phyloP scores from a whole-genome alignment of 2,888 invertebrate species.

The Lycocerus yunnanus region DNA sequence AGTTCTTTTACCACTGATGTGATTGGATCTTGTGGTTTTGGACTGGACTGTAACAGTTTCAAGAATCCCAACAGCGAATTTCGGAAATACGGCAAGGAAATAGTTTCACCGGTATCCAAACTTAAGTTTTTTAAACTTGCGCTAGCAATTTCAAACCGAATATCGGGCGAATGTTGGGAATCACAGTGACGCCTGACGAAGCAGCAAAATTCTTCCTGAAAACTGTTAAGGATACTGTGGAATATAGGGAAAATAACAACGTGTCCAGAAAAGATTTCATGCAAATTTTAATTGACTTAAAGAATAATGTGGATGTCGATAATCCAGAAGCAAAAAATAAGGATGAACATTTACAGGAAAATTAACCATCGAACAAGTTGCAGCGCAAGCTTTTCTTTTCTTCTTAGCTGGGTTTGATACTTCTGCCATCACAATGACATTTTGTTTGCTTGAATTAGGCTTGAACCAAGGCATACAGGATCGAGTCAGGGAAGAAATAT shows the following conservation, averaged over 20 bases:
- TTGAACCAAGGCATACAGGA: slow-evolving; percentile 55
- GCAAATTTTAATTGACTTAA: slow-evolving; percentile 46
- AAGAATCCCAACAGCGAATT: not conserved
- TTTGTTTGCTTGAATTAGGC: slow-evolving; percentile 58
- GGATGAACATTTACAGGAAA: not conserved
- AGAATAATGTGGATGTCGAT: slow-evolving; percentile 22
- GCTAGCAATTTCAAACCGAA: not conserved
- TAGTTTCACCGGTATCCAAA: not conserved
- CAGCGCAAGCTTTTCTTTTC: slow-evolving; percentile 41
- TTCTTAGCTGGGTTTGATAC: slow-evolving; percentile 50
- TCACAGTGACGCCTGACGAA: slow-evolving; percentile 32
- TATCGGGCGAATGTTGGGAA: slow-evolving; percentile 25
- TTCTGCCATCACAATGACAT: slow-evolving; percentile 52
- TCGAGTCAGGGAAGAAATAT: slow-evolving; percentile 53
- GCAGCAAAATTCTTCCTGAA: slow-evolving; percentile 38
- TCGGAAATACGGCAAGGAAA: not conserved
- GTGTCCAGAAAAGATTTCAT: slow-evolving; percentile 48
- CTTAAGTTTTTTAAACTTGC: not conserved
- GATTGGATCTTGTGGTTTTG: slow-evolving; percentile 7
- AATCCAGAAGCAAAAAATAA: not conserved
- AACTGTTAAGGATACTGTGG: slow-evolving; percentile 38
- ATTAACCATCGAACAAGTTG: slow-evolving; percentile 15
- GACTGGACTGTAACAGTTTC: slow-evolving; percentile 8
- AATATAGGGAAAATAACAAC: slow-evolving; percentile 35
- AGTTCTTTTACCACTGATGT: slow-evolving; percentile 2